phyloP scores from a whole-genome alignment of 1,140 invertebrate genomes.

The Maniola jurtina region DNA sequence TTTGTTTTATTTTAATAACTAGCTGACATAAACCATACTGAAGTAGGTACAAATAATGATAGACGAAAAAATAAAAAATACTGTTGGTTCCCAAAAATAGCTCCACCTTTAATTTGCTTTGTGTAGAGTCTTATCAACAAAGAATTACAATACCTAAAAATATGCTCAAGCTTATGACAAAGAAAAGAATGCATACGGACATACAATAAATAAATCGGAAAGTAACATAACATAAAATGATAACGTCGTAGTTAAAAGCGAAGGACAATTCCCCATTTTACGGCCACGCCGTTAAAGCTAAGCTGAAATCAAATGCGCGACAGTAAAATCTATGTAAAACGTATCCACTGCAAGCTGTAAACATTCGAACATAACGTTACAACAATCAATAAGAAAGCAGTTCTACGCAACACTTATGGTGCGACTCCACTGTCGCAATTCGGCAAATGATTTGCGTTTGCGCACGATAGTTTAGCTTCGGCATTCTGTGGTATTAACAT shows the following conservation, averaged over 20 bases:
- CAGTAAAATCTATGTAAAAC: slow-evolving; percentile 7
- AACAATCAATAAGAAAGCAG: slow-evolving; percentile 37
- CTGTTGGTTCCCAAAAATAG: too few relatives aligned
- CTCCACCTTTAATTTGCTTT: too few relatives aligned
- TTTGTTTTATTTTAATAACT: too few relatives aligned
- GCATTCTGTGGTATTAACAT: neutral
- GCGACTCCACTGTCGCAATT: too few relatives aligned
- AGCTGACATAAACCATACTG: too few relatives aligned
- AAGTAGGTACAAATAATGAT: too few relatives aligned
- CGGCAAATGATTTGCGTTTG: too few relatives aligned
- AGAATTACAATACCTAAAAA: too few relatives aligned
- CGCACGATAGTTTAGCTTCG: too few relatives aligned
- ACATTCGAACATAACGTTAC: slow-evolving; percentile 25
- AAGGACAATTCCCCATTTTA: slow-evolving; percentile 20
- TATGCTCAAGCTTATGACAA: neutral
- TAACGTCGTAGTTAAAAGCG: slow-evolving; percentile 8
- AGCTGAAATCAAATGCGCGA: slow-evolving; percentile 4
- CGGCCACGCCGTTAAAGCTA: slow-evolving; percentile 14
- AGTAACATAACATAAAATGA: slow-evolving; percentile 8
- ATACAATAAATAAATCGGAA: slow-evolving; percentile 9
- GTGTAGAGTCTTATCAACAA: too few relatives aligned
- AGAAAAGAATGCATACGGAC: neutral
- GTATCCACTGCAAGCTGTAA: slow-evolving; percentile 23
- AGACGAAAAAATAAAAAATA: too few relatives aligned
- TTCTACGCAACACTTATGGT: slow-evolving; percentile 15